Evolutionary conservation across 2,888 invertebrate genomes (phyloP), one percentile per base, ranked within the genome.

Genomic region (Coecobrya sp.): DNA sequence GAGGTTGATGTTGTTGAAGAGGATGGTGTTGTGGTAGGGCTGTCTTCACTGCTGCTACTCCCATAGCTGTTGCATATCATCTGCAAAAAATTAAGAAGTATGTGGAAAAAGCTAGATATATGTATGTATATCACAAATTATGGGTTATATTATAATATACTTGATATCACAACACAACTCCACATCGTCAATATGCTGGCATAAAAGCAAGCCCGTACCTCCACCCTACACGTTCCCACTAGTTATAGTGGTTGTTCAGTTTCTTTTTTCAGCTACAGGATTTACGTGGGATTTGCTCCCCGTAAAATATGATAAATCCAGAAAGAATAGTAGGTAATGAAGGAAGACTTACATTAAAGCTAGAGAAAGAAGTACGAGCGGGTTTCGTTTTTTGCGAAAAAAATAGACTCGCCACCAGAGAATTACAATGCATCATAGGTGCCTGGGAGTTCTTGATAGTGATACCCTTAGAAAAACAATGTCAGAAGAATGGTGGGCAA

Each of bases 1-100:
- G 70, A 82, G 65, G 88, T 49, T 45, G 68, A 86, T 10, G 84
- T 70, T 52, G 89, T 27, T 68, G 86, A 86, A n/a, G 90, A 85
- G 52, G 73, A 79, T 62, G 90, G 55, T 45, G 85, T 11, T 22
- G 84, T 65, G 30, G 49, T 59, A 5, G 84, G 85, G 45, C 62
- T 42, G 5, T 70, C 70, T 22, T 73, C 52, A 25, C 27, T 42
- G 11, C 27, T 22, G 22, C 49, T 68, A 22, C 82, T 89, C 52
- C 82, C 76, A 65, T 90, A 90, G 79, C 85, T 90, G 90, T 86
- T 90, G 90, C 90, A 90, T 90, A 90, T 90, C 86, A 90, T 90
- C 90, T 90, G 25, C n/a, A 62, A 84, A 62, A 22, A 45, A 65
- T n/a, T 7, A 82, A 85, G 22, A 25, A 27, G 4, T 36, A 76